Base-by-base conservation (phyloP, 1,140 invertebrate genomes). In the Ceratitis capitata region DNA sequence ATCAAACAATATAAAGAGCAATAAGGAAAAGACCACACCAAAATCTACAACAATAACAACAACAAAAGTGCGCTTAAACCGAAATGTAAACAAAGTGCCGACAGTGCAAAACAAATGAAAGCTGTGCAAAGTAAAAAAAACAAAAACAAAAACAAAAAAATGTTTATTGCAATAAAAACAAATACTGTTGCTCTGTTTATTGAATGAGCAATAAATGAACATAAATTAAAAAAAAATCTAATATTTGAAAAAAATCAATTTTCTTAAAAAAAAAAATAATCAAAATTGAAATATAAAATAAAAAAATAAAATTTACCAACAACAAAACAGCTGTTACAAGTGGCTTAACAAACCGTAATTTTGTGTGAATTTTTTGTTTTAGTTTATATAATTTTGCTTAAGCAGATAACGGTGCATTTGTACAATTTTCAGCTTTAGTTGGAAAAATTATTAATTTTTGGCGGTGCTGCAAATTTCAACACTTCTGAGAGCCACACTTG, bases 61-160 rank as follows among this genome's bases (percentile, higher is more conserved):
- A 56, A 23, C 51, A 56, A 19, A 78, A 78, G 10, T 47, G 32
- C 23, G 32, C 16, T 19, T 19, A 42, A 45, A 64, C 26, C n/a
- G 29, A 12, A 78, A 78, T 78, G n/a, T 78, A 78, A 78, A 78
- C 69, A 78, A 42, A 78, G 32, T 16, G 61, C 32, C 16, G 61
- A 4, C 51, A 64, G 58, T 64, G n/a, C 39, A 26, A 78, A 47
- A 78, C 16, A n/a, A 78, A 6, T 45, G 16, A 7, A 39, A 3
- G 19, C 7, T 78, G 69, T 45, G 69, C 23, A 23, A 23, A 42
- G 69, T 35, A n/a, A 32, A 29, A 23, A 69, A 29, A 35, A 61
- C 3, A 2, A 23, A 32, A 61, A 35, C 35, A n/a, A n/a, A n/a
- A n/a, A n/a, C n/a, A n/a, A n/a, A n/a, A n/a, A n/a, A n/a, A n/a